phyloP scores from a whole-genome alignment of 2,888 invertebrate genomes.

The Euclidia mi region DNA sequence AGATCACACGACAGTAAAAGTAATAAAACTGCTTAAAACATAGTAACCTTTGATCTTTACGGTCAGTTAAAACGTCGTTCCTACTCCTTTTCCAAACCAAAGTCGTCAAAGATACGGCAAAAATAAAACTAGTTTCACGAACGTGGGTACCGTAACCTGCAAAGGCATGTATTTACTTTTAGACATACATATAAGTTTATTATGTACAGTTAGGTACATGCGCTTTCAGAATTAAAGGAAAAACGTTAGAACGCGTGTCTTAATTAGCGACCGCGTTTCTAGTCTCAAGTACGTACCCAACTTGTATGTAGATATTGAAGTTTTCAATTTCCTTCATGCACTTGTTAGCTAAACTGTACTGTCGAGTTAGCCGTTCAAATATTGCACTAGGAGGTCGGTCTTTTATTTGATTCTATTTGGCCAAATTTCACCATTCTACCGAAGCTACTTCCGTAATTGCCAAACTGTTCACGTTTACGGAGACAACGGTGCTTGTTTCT shows the following conservation, averaged over 20 bases:
- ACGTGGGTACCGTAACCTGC: slow-evolving; percentile 24
- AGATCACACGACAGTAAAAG: too few relatives aligned
- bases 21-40: too few relatives aligned
- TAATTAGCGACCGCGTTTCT: slow-evolving; percentile 47
- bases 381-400: neutral
- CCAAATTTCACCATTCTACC: neutral
- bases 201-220: slow-evolving; percentile 31
- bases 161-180: slow-evolving; percentile 43
- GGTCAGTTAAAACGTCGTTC: neutral
- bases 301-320: slow-evolving; percentile 33
- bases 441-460: neutral
- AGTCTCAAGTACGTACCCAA: slow-evolving; percentile 42
- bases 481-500: too few relatives aligned
- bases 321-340: slow-evolving; percentile 38
- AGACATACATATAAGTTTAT: slow-evolving; percentile 48
- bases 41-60: neutral
- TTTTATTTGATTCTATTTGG: slow-evolving; percentile 2
- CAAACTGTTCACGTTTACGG: slow-evolving; percentile 1
- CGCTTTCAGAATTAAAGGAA: slow-evolving; percentile 47
- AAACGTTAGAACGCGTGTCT: slow-evolving; percentile 51
- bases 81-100: too few relatives aligned
- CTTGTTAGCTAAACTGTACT: slow-evolving; percentile 23
- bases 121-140: slow-evolving; percentile 47
- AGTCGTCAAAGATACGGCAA: slow-evolving; percentile 36
- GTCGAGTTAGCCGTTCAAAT: slow-evolving; percentile 10